Conservation (phyloP, 2,797 vertebrate genomes). For the Danionella dracula region DNA sequence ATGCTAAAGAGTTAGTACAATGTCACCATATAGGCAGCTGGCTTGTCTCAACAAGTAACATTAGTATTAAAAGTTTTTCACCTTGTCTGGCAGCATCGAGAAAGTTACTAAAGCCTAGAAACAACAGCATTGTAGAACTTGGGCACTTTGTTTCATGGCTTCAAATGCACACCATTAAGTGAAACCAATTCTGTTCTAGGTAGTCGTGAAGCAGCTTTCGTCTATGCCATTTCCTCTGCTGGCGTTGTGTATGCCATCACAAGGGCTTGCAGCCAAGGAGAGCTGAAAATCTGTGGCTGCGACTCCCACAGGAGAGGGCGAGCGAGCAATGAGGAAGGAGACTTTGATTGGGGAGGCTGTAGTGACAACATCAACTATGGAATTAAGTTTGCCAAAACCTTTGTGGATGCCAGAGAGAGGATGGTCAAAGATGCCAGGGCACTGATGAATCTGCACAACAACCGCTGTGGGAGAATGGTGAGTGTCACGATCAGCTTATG, state of each 20-base stretch:
- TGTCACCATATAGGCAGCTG: not conserved
- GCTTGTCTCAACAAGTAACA: not conserved
- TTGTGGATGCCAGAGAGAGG: constrained; percentile 91
- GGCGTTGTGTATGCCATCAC: constrained; percentile 96
- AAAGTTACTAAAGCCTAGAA: no score
- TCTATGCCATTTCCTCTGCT: constrained; percentile 94
- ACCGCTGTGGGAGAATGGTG: constrained; percentile 93
- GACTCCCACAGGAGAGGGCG: constrained; percentile 83
- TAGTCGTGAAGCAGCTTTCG: constrained; percentile 94
- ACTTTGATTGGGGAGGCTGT: constrained; percentile 96
- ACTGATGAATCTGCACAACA: constrained; percentile 96
- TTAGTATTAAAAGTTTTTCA: no score
- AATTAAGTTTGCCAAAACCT: constrained; percentile 89
- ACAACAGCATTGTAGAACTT: no score
- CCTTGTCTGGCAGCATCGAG: no score
- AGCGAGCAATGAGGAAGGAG: constrained; percentile 77
- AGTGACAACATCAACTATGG: constrained; percentile 96
- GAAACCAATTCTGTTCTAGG: constrained; percentile 60
- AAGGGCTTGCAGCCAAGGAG: constrained; percentile 90
- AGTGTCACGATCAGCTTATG: constrained; percentile 49
- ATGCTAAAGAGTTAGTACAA: constrained; percentile 21
- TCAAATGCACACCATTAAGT: no score
- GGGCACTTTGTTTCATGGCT: no score
- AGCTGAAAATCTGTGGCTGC: constrained; percentile 88
- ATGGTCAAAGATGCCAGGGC: constrained; percentile 91